Conservation (phyloP, 2,113 vertebrate genomes). For the Mionectes macconnelli region DNA sequence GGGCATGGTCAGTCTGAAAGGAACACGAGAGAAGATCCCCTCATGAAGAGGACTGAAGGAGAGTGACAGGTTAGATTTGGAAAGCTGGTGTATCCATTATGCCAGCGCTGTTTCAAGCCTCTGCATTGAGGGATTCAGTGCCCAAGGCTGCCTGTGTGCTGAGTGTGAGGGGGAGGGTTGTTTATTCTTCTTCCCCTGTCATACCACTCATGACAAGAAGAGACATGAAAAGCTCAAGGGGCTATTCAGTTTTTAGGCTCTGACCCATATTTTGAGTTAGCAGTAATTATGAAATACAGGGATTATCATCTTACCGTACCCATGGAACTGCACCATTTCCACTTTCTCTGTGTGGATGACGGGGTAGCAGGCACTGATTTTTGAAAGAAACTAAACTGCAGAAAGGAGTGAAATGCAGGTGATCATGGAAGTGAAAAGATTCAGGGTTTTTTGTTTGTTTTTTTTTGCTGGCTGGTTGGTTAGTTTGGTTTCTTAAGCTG, state of each 20-base stretch:
- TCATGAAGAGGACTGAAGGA: not conserved
- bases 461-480: not conserved
- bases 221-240: constrained; percentile 50
- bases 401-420: not conserved
- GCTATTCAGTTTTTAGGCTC: constrained; percentile 46
- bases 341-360: not conserved
- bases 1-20: not conserved
- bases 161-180: constrained; percentile 2
- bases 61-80: not conserved
- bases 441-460: accelerated
- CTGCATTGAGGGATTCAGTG: not conserved
- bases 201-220: constrained; percentile 19
- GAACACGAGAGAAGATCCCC: not conserved
- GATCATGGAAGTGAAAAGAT: not conserved
- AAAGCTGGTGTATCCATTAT: constrained; percentile 7
- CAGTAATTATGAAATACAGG: not conserved
- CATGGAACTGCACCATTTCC: not conserved
- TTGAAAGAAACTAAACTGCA: not conserved
- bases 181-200: constrained; percentile 39
- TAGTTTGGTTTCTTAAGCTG: not conserved
- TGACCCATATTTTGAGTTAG: constrained; percentile 53
- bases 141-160: constrained; percentile 19
- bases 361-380: not conserved
- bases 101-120: not conserved
- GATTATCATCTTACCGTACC: not conserved